Base-by-base conservation (phyloP, 2,113 vertebrate species). In the Eptesicus fuscus region DNA sequence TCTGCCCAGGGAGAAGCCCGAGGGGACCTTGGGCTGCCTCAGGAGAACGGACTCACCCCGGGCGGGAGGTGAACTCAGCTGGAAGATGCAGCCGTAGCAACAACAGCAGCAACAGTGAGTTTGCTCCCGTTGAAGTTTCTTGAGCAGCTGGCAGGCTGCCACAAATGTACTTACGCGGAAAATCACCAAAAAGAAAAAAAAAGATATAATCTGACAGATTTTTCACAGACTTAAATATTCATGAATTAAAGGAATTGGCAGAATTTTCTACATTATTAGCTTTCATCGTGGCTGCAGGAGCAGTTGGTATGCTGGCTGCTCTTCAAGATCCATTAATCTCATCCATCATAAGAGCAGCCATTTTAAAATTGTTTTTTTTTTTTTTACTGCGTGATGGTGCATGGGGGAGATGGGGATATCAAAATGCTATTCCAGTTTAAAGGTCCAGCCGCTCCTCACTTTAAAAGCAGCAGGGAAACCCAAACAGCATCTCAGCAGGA, bases 151-250 rank as follows among this genome's bases (percentile, higher is more conserved):
- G 98, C 98, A 94, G 61, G 35, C 97, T 28, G 98, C 98, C 98
- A 98, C 35, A 63, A 97, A 97, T 49, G 98, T 97, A 98, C 98
- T 98, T 98, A 97, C 97, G 98, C 97, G 91, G 98, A 98, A 98
- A 98, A 98, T 98, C 98, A 98, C 98, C 98, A 97, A 98, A 97
- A 98, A 97, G 4, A 28, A 22, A 51, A 51, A 20, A 98, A 98
- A 98, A 97, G 98, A 98, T 98, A 98, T 98, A 98, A 98, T 98
- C 98, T 97, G 98, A 98, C 98, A 98, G 98, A 98, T 98, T 98
- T 98, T 98, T 98, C 98, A 97, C 98, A 98, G 98, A 97, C 98
- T 98, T 98, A 98, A 98, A 98, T 98, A 98, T 98, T 98, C 98
- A 98, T 98, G 98, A 98, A 98, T 98, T 98, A 98, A 98, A 98